Evolutionary conservation across 2,888 invertebrate genomes (phyloP).

Genomic region (Callosobruchus maculatus): DNA sequence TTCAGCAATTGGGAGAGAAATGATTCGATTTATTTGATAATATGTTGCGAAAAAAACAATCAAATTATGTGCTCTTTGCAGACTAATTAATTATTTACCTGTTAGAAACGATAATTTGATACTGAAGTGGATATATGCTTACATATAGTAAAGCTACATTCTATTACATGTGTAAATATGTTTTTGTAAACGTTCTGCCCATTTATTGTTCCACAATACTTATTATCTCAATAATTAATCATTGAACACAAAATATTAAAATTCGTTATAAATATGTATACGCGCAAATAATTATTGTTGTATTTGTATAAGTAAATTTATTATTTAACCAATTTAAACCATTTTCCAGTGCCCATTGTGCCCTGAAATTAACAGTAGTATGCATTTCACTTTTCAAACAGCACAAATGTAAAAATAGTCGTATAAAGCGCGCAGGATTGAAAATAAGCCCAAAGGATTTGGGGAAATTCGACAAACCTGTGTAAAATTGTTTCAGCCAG

Average conservation of each 20-base stretch:
- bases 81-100: not conserved
- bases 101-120: not conserved
- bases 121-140: conserved; percentile 25
- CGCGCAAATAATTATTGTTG: conserved; percentile 21
- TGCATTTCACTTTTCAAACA: not conserved
- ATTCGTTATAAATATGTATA: conserved; percentile 21
- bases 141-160: conserved; percentile 25
- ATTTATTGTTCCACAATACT: conserved; percentile 22
- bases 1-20: no score
- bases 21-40: no score
- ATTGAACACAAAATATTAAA: conserved; percentile 25
- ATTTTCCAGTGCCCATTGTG: not conserved
- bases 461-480: not conserved
- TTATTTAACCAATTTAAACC: conserved; percentile 6
- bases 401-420: not conserved
- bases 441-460: not conserved
- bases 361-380: not conserved
- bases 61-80: not conserved
- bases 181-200: conserved; percentile 26
- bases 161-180: conserved; percentile 20
- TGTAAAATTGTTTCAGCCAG: not conserved
- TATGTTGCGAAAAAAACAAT: not conserved
- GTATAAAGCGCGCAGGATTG: not conserved
- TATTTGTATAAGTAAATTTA: conserved; percentile 21
- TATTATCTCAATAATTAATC: conserved; percentile 15